Base-by-base conservation (phyloP, 2,888 invertebrate species). In the Stenurella melanura region DNA sequence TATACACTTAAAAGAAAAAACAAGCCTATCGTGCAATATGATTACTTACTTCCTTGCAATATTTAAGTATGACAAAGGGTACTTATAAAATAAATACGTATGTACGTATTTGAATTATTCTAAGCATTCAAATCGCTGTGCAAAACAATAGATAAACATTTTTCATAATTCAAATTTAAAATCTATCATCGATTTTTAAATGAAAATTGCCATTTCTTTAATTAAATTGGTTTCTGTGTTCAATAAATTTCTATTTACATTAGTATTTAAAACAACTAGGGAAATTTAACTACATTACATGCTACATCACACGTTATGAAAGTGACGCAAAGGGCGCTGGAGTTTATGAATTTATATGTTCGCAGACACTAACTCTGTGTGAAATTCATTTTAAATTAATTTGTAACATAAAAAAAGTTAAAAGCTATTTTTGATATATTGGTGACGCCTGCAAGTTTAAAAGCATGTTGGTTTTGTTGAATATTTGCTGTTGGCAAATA, bases 241-340 rank as follows among this genome's bases (percentile, higher is more conserved):
- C 1, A 1, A 42, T 42, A 42, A 42, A 42, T 42, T 15, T 42
- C 38, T 38, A 38, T 38, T 42, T 42, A 7, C 12, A 42, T 42
- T 18, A 57, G 7, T 57, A 57, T 57, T 18, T 57, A 19, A 57
- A 57, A 18, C 18, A 17, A 57, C 57, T 57, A 19, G 57, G 57
- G 18, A 11, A 57, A 57, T 17, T 19, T 57, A 18, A 57, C 3
- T 57, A 17, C 57, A 19, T 57, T 57, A 57, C 18, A 57, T 19
- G 19, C 9, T 57, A 57, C 57, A 57, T 11, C 6, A 57, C 6
- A 57, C 57, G 5, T 19, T 57, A 57, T 57, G 57, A 6, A 57
- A 10, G 12, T 17, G 18, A 57, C 57, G 17, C 19, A 11, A 17
- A 57, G 18, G 7, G 54, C n/a, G n/a, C 6, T 56, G 9, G 18